These are phyloP conservation scores for Archaeoteleia sp. DNA, from an alignment of 2,888 invertebrate genomes.

Conservation along the genomic window DNA sequence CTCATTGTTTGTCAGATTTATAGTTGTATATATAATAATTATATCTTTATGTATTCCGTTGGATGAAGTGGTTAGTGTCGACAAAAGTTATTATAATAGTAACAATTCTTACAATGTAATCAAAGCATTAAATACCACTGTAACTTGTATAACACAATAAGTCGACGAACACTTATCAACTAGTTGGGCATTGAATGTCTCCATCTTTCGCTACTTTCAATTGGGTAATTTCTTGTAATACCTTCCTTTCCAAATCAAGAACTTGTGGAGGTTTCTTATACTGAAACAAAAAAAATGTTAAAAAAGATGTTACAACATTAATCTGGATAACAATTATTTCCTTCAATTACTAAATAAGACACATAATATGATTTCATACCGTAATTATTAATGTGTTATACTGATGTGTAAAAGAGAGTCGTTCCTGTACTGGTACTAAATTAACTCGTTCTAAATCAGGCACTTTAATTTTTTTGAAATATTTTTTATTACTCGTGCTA, in stretches of 20 bases:
- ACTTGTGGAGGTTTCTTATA: slow-evolving; percentile 85
- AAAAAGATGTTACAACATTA: too few species aligned
- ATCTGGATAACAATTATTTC: too few species aligned
- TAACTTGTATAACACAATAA: too few species aligned
- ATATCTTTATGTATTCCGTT: too few species aligned
- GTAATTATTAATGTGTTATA: slow-evolving; percentile 86
- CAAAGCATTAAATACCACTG: too few species aligned
- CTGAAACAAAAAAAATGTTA: slow-evolving; percentile 76
- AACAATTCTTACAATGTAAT: too few species aligned
- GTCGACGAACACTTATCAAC: too few species aligned
- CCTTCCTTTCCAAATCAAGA: slow-evolving; percentile 81
- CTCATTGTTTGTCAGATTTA: too few species aligned
- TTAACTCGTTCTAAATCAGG: slow-evolving; percentile 83
- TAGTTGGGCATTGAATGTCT: slow-evolving; percentile 70
- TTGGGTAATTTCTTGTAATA: slow-evolving; percentile 67
- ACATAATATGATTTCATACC: slow-evolving; percentile 72
- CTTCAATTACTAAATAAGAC: slow-evolving; percentile 23
- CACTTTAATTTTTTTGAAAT: slow-evolving; percentile 83
- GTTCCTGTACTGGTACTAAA: slow-evolving; percentile 79
- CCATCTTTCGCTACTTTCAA: slow-evolving; percentile 65
- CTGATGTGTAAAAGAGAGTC: slow-evolving; percentile 82
- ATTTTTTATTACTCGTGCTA: slow-evolving; percentile 87
- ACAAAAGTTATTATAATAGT: too few species aligned
- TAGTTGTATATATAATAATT: too few species aligned
- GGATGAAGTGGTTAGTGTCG: too few species aligned